Evolutionary conservation across 2,888 invertebrate species (phyloP), one percentile per base, ranked within the genome.

Genomic region (Drosophila borealis): DNA sequence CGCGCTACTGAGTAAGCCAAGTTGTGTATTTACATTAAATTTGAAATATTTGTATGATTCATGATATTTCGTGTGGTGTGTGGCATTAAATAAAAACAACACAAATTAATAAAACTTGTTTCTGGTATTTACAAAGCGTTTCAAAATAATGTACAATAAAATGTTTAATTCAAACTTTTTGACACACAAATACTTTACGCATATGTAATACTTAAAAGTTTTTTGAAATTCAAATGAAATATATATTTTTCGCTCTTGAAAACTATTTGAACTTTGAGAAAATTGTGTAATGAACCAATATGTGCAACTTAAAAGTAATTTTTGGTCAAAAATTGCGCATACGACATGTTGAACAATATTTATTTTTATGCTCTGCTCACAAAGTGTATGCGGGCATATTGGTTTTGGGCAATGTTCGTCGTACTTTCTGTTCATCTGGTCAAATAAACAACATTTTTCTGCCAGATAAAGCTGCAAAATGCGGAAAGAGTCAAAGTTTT

Each of bases 1-100:
- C 41, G 4, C 44, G 50, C 17, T 17, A 59, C 57, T 42, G 63
- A 63, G 72, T 73, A 73, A 75, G 71, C 21, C 25, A 39, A 48
- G 9, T 50, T 37, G 33, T 37, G 10, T n/a, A 21, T 13, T 11
- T 13, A 8, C 8, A 34, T 41, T 49, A 29, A n/a, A 41, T 41
- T 53, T 48, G 2, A 37, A 56, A 48, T 37, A 55, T 9, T 9
- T 42, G 34, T 33, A 33, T 55, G 53, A 41, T 39, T 65, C 44
- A 50, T 33, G 8, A 25, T 21, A 48, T 48, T 19, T 34, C 14
- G 19, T 53, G n/a, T 29, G 19, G 17, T 29, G 9, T 10, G 25
- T 25, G 25, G 25, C 2, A 8, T 25, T 25, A 56, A 37, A 14
- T 21, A 34, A 5, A 11, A 54, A 34, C n/a, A n/a, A n/a, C n/a